Conservation (phyloP, 2,113 vertebrate species). For the Apaloderma vittatum region DNA sequence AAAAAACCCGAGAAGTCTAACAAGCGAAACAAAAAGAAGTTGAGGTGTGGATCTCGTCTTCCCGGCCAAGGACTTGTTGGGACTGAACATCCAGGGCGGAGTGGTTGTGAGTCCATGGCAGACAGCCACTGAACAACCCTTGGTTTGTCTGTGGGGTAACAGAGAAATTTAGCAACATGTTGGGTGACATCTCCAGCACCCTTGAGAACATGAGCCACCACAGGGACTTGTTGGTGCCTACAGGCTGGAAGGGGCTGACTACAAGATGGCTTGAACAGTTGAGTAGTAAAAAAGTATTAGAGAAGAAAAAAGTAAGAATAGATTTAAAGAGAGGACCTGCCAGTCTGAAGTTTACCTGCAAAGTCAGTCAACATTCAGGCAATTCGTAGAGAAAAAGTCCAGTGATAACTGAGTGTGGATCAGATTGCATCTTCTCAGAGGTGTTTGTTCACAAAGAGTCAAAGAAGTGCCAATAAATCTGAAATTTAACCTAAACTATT, state of each 20-base stretch:
- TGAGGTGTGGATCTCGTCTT: neutral
- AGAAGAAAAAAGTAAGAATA: neutral
- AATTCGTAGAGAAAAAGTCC: neutral
- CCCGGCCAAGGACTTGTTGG: neutral
- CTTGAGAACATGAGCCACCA: neutral
- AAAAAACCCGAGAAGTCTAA: neutral
- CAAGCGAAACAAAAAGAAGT: neutral
- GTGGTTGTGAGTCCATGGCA: neutral
- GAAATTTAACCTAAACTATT: neutral
- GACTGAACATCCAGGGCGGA: neutral
- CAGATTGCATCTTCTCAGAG: neutral
- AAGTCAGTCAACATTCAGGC: neutral
- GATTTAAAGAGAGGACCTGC: neutral
- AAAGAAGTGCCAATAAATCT: fast-evolving
- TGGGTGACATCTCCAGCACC: neutral
- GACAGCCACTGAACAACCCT: neutral
- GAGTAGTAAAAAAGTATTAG: neutral
- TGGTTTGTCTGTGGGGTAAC: neutral
- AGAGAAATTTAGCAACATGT: neutral
- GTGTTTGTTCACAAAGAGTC: neutral
- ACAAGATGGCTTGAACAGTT: neutral
- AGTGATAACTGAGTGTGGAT: neutral
- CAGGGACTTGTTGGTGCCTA: neutral
- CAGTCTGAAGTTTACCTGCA: neutral
- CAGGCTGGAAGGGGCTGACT: neutral